Evolutionary conservation across 2,797 vertebrate genomes (phyloP).

Genomic region (Pygocentrus nattereri): DNA sequence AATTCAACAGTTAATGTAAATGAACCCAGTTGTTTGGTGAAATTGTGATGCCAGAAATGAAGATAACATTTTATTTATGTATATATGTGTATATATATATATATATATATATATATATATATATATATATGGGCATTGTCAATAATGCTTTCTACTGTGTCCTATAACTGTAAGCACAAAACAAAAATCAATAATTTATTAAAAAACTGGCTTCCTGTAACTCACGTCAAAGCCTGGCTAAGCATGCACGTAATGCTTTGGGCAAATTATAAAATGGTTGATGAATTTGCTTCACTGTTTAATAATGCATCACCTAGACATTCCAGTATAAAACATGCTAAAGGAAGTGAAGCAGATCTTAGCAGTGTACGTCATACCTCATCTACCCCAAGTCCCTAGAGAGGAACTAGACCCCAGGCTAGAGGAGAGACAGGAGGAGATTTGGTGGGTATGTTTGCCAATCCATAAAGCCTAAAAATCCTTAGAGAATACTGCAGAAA

Average conservation of each 20-base stretch:
- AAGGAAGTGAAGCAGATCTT: slow-evolving; percentile 5
- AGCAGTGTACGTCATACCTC: not conserved
- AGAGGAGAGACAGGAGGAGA: not conserved
- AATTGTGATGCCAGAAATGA: not conserved
- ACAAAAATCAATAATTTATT: slow-evolving; percentile 12
- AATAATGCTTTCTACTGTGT: not conserved
- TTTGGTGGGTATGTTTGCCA: not conserved
- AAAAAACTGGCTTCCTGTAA: not conserved
- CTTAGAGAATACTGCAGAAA: not conserved
- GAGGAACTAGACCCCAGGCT: not conserved
- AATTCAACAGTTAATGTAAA: not conserved
- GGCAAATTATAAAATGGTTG: not conserved
- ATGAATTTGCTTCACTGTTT: not conserved
- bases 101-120: too few relatives aligned
- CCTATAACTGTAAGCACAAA: not conserved
- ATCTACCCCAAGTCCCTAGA: not conserved
- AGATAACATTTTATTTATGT: too few relatives aligned
- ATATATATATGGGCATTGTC: too few relatives aligned
- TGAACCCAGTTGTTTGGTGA: not conserved
- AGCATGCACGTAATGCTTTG: not conserved
- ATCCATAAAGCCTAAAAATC: slow-evolving; percentile 17
- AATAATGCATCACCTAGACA: not conserved
- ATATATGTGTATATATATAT: too few relatives aligned
- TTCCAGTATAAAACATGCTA: not conserved
- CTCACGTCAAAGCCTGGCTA: not conserved